Percentiles rank a stretch among this genome's conserved stretches.
These are phyloP conservation scores for Drosophila prostipennis DNA, from an alignment of 2,888 invertebrate species.

Conservation along the genomic window DNA sequence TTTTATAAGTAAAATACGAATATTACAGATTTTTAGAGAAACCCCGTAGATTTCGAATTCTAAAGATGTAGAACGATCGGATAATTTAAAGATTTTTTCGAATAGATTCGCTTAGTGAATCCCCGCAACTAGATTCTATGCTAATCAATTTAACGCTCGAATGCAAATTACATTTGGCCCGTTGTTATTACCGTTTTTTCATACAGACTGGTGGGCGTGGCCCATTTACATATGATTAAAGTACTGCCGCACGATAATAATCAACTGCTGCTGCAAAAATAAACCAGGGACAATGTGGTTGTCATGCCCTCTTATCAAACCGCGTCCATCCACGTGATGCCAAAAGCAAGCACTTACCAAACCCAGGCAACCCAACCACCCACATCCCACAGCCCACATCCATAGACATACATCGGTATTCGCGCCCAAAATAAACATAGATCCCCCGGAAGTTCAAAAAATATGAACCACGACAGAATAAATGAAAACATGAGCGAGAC, in stretches of 20 bases:
- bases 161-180: constrained; percentile 19
- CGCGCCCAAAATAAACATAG: constrained; percentile 25
- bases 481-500: constrained; percentile 19
- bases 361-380: background rate
- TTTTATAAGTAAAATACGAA: no score
- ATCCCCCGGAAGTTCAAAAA: constrained; percentile 30
- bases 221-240: constrained; percentile 13
- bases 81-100: background rate
- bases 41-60: no score
- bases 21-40: no score
- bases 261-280: constrained; percentile 10
- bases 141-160: constrained; percentile 27
- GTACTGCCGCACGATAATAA: constrained; percentile 2
- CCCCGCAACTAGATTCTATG: constrained; percentile 19
- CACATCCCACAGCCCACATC: constrained; percentile 2
- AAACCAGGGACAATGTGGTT: constrained; percentile 12
- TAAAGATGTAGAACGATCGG: background rate
- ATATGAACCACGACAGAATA: constrained; percentile 15
- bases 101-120: constrained; percentile 14
- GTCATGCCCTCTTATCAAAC: constrained; percentile 25
- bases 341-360: background rate
- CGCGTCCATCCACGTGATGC: constrained; percentile 29
- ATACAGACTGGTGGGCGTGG: constrained; percentile 17
- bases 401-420: constrained; percentile 2
- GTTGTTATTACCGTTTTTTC: constrained; percentile 1